Percentiles rank a stretch among this genome's conserved stretches.
Evolutionary conservation across 2,797 vertebrate genomes (phyloP).

Genomic region (Premnoplex brunnescens): DNA sequence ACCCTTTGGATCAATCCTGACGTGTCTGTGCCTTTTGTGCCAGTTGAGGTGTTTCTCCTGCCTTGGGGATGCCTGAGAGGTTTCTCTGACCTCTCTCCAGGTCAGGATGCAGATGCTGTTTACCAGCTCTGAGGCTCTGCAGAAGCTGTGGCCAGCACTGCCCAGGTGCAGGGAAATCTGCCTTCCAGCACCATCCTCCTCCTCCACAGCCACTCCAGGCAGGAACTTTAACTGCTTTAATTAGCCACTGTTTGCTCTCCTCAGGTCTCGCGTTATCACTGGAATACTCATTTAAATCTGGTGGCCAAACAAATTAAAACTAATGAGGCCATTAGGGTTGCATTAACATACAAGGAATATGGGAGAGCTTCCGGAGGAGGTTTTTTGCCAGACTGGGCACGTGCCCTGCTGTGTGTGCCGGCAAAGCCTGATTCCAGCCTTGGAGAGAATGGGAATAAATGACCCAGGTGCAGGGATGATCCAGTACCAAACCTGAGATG

Average conservation of each 20-base stretch:
- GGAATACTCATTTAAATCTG: slow-evolving; percentile 48
- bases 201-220: neutral
- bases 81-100: neutral
- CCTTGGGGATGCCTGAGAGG: neutral
- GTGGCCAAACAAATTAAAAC: slow-evolving; percentile 69
- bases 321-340: slow-evolving; percentile 68
- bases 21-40: accelerated
- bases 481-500: neutral
- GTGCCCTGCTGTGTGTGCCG: accelerated
- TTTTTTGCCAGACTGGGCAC: neutral
- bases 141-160: neutral
- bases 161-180: neutral
- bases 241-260: slow-evolving; percentile 55
- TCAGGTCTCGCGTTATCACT: neutral
- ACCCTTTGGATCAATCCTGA: neutral
- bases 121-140: neutral
- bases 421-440: neutral
- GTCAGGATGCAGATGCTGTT: neutral
- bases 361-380: neutral
- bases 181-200: neutral
- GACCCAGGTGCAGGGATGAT: neutral
- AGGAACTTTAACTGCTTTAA: slow-evolving; percentile 32
- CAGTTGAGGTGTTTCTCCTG: neutral
- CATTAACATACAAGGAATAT: neutral
- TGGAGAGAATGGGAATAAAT: neutral